Percentiles rank a stretch among this genome's conserved stretches.
Conservation (phyloP, 2,113 vertebrate genomes). For the Perca flavescens region DNA sequence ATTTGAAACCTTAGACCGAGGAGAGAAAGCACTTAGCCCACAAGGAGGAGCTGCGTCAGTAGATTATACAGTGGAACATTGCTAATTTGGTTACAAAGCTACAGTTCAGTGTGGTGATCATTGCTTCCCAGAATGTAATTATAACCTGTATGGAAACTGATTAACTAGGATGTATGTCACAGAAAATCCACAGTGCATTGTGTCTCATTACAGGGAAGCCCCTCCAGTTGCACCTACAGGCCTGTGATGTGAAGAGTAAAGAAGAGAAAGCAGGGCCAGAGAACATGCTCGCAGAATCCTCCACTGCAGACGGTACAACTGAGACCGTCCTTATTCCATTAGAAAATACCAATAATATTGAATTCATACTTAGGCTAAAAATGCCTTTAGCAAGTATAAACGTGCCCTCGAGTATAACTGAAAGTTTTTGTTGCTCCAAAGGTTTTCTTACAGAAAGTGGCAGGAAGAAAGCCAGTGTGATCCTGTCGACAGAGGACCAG, state of each 20-base stretch:
- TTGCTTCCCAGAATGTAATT: slow-evolving; percentile 5
- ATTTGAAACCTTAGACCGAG: slow-evolving; percentile 5
- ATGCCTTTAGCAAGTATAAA: neutral
- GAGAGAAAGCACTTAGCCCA: slow-evolving; percentile 35
- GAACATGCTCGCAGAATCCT: slow-evolving; percentile 91
- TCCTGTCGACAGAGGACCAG: slow-evolving; percentile 93
- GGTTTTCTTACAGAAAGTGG: slow-evolving; percentile 97
- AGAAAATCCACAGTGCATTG: neutral
- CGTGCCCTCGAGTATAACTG: neutral
- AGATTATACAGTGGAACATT: neutral
- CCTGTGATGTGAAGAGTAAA: slow-evolving; percentile 97
- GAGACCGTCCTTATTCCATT: neutral
- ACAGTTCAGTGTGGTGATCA: neutral
- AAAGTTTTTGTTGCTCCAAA: slow-evolving; percentile 62
- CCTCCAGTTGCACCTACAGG: slow-evolving; percentile 92
- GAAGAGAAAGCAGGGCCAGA: slow-evolving; percentile 97
- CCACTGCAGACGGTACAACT: slow-evolving; percentile 91
- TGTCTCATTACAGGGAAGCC: slow-evolving; percentile 86
- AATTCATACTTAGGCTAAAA: neutral
- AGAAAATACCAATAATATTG: neutral
- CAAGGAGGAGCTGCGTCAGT: slow-evolving; percentile 30
- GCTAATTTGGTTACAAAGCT: slow-evolving; percentile 3
- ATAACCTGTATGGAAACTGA: slow-evolving; percentile 1
- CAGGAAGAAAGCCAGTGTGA: slow-evolving; percentile 92
- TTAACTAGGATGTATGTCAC: neutral